These are phyloP conservation scores for Ammodramus savannarum DNA, from an alignment of 2,113 vertebrate genomes.

Conservation along the genomic window DNA sequence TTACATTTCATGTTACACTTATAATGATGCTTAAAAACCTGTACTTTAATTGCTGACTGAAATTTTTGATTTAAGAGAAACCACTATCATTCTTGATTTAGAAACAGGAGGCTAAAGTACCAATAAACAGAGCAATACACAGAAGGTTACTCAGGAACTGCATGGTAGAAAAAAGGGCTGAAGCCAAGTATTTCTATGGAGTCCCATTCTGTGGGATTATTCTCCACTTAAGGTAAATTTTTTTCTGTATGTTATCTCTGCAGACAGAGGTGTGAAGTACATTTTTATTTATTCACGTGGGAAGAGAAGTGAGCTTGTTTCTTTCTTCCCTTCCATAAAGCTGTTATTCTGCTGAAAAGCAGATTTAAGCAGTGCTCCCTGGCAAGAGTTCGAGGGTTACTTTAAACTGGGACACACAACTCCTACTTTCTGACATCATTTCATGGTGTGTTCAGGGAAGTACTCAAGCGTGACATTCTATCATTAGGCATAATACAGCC, in stretches of 20 bases:
- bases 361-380: neutral
- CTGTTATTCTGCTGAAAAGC: neutral
- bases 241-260: neutral
- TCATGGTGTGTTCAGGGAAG: slow-evolving; percentile 55
- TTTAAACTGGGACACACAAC: neutral
- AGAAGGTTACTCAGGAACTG: neutral
- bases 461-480: slow-evolving; percentile 16
- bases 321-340: neutral
- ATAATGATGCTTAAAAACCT: neutral
- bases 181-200: neutral
- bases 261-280: neutral
- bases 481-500: slow-evolving; percentile 44
- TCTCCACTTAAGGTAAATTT: neutral
- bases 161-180: neutral
- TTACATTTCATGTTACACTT: neutral
- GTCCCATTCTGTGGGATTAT: neutral
- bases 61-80: neutral
- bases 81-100: neutral
- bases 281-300: neutral
- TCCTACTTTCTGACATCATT: slow-evolving; percentile 35
- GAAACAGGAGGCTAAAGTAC: neutral
- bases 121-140: neutral
- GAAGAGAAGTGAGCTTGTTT: neutral
- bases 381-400: neutral
- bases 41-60: neutral